Evolutionary conservation across 2,888 invertebrate species (phyloP).

Genomic region (Sceliomorpha sp.): DNA sequence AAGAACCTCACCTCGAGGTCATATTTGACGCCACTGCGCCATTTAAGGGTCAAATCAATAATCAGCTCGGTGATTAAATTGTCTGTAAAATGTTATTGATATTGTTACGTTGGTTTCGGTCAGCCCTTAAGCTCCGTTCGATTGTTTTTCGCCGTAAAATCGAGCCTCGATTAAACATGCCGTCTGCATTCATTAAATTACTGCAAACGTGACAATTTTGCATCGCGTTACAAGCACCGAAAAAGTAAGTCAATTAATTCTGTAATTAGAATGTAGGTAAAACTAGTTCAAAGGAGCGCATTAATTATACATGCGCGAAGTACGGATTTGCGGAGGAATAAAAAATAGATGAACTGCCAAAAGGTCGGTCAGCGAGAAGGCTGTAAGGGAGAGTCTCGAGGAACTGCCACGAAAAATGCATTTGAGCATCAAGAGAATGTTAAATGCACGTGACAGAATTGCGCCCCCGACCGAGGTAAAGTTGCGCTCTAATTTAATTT

Average conservation of each 20-base stretch:
- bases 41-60: constrained; percentile 52
- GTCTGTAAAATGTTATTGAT: constrained; percentile 16
- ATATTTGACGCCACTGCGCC: constrained; percentile 47
- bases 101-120: neutral
- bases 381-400: neutral
- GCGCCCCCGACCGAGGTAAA: constrained; percentile 49
- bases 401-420: neutral
- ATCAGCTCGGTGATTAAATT: constrained; percentile 39
- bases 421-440: constrained; percentile 1
- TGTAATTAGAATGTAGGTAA: constrained; percentile 34
- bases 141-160: neutral
- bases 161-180: too few species aligned
- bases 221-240: constrained; percentile 15
- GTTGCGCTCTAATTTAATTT: constrained; percentile 60
- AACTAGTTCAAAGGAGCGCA: constrained; percentile 17
- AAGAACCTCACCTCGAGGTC: constrained; percentile 45
- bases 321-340: constrained; percentile 7
- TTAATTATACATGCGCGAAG: constrained; percentile 28
- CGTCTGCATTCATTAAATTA: constrained; percentile 26
- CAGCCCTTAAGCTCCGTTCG: too few species aligned
- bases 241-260: constrained; percentile 35
- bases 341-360: constrained; percentile 7
- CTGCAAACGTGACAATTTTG: constrained; percentile 33
- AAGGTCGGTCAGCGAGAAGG: neutral
- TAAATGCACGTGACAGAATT: constrained; percentile 54